These are phyloP conservation scores for Phortica okadai DNA, from an alignment of 2,888 invertebrate species.

Conservation along the genomic window DNA sequence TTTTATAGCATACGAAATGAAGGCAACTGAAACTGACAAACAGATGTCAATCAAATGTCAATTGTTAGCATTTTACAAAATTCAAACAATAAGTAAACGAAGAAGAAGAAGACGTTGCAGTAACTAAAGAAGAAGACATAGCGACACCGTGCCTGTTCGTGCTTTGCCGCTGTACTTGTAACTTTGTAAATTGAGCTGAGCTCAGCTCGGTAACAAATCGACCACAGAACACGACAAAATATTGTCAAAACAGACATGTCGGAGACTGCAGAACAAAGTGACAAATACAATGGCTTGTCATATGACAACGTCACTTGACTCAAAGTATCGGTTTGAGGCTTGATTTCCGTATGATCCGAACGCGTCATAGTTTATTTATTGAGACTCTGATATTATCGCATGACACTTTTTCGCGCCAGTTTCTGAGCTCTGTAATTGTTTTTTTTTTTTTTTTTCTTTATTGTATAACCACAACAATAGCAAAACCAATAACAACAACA, in stretches of 20 bases:
- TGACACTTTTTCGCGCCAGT: neutral
- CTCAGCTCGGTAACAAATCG: neutral
- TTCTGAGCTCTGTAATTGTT: neutral
- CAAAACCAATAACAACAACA: neutral
- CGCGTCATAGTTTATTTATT: constrained; percentile 27
- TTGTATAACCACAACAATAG: neutral
- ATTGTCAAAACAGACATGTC: neutral
- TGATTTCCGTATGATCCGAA: neutral
- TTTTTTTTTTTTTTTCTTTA: neutral
- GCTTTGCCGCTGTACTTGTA: too few species aligned
- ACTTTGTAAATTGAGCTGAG: constrained; percentile 1
- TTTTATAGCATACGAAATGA: constrained; percentile 56
- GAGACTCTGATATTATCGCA: neutral
- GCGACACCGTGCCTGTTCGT: too few species aligned
- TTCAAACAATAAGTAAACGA: neutral
- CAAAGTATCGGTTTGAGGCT: neutral
- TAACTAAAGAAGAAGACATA: too few species aligned
- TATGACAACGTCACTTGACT: neutral
- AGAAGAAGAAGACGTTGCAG: neutral
- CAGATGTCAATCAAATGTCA: constrained; percentile 68
- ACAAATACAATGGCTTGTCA: neutral
- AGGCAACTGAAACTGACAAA: constrained; percentile 50
- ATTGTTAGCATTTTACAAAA: constrained; percentile 49
- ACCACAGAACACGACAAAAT: constrained; percentile 18
- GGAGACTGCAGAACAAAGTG: neutral